Evolutionary conservation across 1,140 invertebrate species (phyloP), one percentile per base, ranked within the genome.

Genomic region (Drosophila nasuta): DNA sequence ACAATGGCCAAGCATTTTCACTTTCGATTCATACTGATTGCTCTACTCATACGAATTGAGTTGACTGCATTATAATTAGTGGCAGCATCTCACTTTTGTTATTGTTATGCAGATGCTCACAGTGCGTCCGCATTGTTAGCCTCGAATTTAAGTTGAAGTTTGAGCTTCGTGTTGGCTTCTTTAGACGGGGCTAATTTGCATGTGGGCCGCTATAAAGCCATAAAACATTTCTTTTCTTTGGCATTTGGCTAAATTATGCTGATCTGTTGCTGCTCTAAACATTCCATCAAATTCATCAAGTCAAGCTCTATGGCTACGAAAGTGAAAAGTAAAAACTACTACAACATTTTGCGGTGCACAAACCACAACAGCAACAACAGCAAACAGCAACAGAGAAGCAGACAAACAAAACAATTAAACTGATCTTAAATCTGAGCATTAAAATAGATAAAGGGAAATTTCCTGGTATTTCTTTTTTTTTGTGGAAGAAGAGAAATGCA

Each of bases 361-460:
- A 41, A 2, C 13, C 11, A 35, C 58, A 60, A 57, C 15, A 66
- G 45, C 43, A 70, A 15, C 13, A 70, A 11, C 58, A 69, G 48
- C 17, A 71, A 45, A 25, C 20, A 25, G 20, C 54, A 63, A 28
- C 17, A 25, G 8, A 38, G 7, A 10, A 46, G 28, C 5, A 62
- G 33, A 25, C 67, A 73, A 77, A 46, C 48, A 48, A 77, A 82
- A 80, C 80, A 83, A 87, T 87, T 88, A 87, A 88, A 80, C 38
- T 71, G 83, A 87, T 87, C 83, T 89, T 65, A 83, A 87, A 83
- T 83, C 83, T 87, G 63, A 64, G 62, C 85, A 77, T 83, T 88
- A 77, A 89, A 70, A 80, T 89, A 83, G 83, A 88, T 77, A 83
- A 88, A 81, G 85, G 80, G 80, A 87, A 89, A 87, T 88, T 79